Percentiles rank a stretch among this genome's conserved stretches.
Evolutionary conservation across 2,113 vertebrate species (phyloP).

Genomic region (Saguinus midas): DNA sequence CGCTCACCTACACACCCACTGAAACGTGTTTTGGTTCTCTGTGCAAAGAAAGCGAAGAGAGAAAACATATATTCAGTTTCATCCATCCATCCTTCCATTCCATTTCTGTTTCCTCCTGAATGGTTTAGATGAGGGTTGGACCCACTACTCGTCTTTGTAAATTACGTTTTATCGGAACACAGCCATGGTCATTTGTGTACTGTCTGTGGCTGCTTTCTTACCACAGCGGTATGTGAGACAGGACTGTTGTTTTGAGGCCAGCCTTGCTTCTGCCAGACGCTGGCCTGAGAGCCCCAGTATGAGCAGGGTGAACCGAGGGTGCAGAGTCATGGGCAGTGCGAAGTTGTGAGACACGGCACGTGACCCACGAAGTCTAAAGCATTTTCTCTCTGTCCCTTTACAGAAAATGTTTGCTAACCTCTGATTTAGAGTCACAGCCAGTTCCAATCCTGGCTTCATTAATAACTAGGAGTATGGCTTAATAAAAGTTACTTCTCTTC

Average conservation of each 20-base stretch:
- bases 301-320: no score
- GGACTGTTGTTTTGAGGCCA: no score
- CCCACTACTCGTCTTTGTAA: background rate
- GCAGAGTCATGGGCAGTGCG: no score
- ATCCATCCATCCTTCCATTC: background rate
- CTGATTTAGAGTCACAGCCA: background rate
- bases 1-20: rapidly evolving
- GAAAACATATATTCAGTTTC: rapidly evolving
- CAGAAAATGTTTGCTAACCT: background rate
- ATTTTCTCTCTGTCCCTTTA: background rate
- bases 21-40: background rate
- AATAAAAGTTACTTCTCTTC: background rate
- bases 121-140: background rate
- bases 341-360: background rate
- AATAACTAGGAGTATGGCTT: background rate
- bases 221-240: no score
- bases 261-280: no score
- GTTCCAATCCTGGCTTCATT: background rate
- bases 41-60: background rate
- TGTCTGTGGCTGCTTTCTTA: background rate
- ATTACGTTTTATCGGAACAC: background rate
- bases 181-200: background rate
- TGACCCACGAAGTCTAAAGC: background rate
- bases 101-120: background rate
- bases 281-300: no score